A percentile compares a stretch with the other conserved stretches of the same genome.
phyloP scores from a whole-genome alignment of 2,888 invertebrate genomes.

The Antheraea assamensis region DNA sequence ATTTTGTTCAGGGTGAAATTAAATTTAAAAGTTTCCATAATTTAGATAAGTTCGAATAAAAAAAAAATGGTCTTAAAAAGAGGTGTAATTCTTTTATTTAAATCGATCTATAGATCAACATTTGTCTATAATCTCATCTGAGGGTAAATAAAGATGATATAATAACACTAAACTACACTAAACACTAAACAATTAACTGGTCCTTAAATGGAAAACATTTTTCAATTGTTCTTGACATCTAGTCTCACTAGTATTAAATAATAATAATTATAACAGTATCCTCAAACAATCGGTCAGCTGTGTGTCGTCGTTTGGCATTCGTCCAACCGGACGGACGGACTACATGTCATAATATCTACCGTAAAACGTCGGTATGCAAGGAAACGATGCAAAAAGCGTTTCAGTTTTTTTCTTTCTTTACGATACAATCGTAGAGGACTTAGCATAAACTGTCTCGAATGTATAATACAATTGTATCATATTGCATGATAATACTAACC shows the following conservation, averaged over 20 bases:
- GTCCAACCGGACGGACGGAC: not conserved
- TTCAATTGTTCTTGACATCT: too few species aligned
- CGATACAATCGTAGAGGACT: not conserved
- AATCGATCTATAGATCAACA: not conserved
- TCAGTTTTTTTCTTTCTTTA: not conserved
- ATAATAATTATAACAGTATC: not conserved
- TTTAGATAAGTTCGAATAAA: too few species aligned
- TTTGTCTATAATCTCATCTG: not conserved
- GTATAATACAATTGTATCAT: not conserved
- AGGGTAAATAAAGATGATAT: not conserved
- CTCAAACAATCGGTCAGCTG: not conserved
- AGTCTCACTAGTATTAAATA: not conserved
- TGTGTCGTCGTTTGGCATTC: not conserved
- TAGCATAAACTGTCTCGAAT: not conserved
- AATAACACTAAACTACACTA: too few species aligned
- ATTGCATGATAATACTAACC: not conserved
- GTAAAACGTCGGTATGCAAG: conserved; percentile 3
- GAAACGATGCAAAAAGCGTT: not conserved
- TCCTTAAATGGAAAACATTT: too few species aligned
- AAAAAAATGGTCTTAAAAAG: too few species aligned
- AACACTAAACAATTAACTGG: too few species aligned
- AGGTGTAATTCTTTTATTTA: too few species aligned
- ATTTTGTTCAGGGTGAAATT: too few species aligned
- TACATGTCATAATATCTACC: not conserved
- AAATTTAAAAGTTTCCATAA: too few species aligned